Percentiles rank a stretch among this genome's conserved stretches.
Evolutionary conservation across 2,113 vertebrate genomes (phyloP).

Genomic region (Tylochromis polylepis): DNA sequence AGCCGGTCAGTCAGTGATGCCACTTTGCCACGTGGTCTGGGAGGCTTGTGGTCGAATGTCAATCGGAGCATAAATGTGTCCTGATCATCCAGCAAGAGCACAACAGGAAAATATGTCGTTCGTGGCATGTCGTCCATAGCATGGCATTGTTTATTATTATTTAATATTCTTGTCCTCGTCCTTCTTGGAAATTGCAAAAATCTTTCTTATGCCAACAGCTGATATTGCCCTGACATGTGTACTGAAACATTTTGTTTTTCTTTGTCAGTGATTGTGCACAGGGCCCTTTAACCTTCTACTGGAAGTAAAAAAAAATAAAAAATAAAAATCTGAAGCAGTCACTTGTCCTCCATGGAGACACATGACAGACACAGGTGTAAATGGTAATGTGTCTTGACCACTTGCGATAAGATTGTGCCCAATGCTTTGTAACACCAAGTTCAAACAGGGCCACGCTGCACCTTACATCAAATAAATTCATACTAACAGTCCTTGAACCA

Average conservation of each 20-base stretch:
- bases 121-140: too few relatives aligned
- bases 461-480: not conserved
- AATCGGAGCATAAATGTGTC: too few relatives aligned
- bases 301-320: not conserved
- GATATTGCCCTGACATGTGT: not conserved
- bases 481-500: not conserved
- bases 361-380: not conserved
- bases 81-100: too few relatives aligned
- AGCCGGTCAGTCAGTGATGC: too few relatives aligned
- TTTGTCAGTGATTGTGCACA: not conserved
- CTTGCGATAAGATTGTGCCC: not conserved
- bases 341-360: not conserved
- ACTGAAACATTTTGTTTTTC: not conserved
- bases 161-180: not conserved
- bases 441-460: not conserved
- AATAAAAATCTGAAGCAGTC: not conserved
- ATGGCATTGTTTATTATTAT: not conserved
- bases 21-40: not conserved
- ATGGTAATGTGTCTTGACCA: not conserved
- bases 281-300: not conserved
- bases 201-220: not conserved
- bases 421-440: not conserved
- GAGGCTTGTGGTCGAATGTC: not conserved
- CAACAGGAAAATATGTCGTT: not conserved
- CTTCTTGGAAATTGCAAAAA: not conserved